Evolutionary conservation across 2,797 vertebrate species (phyloP), one percentile per base, ranked within the genome.

Genomic region (Threskiornis aethiopicus): DNA sequence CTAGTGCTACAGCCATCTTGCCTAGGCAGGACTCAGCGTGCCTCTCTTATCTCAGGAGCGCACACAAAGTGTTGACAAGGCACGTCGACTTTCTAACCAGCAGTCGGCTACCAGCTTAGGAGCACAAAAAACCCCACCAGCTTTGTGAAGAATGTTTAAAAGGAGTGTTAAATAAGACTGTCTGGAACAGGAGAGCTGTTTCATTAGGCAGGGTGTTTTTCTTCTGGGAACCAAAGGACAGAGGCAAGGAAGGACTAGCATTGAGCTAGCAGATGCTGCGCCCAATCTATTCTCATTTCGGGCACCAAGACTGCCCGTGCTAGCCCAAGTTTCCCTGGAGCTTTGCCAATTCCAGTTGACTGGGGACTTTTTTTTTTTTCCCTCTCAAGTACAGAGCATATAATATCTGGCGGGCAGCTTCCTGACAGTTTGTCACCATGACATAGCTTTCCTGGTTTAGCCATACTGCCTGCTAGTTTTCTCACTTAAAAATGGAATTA

Each of bases 1-100:
- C 96, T 41, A 49, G 33, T 42, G 54, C 77, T 91, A 76, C 93
- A 92, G 49, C 90, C 73, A 72, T 84, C 62, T 51, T 37, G n/a
- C 73, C 64, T 51, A 41, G 86, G 84, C 88, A 84, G 77, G 78
- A 85, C 66, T 64, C 42, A 28, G 39, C 4, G 1, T 19, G 5
- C 81, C 46, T 62, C 37, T 54, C 84, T 96, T 97, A 95, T 97
- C 96, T 92, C 33, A 2, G 4, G 26, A 75, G 25, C 1, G 2
- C 51, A 79, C 41, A 57, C 11, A 54, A 67, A 84, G 54, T 62
- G 80, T 75, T 79, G 80, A 94, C 1, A 0, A 81, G 69, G 83
- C 80, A 84, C 37, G 79, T 70, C 65, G 20, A 5, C 28, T 82
- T 89, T 66, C 88, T 71, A 83, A 77, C 25, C 31, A 3, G 37